Conservation (phyloP, 1,140 invertebrate species). For the Babylonia areolata region DNA sequence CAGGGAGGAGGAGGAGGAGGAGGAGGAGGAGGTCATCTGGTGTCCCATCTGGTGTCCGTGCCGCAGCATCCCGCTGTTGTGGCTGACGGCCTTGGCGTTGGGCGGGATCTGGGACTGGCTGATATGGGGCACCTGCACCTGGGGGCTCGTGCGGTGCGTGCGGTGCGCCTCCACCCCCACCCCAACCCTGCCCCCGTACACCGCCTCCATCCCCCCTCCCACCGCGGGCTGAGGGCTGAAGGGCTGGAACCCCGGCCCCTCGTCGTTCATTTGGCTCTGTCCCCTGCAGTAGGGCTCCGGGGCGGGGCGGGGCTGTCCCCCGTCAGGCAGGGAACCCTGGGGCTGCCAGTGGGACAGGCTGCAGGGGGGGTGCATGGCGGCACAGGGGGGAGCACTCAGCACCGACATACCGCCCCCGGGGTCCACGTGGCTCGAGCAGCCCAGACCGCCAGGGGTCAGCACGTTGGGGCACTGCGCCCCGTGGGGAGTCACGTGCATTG, state of each 20-base stretch:
- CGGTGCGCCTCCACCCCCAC: constrained; percentile 51
- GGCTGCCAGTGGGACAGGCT: constrained; percentile 2
- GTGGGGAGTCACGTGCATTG: constrained; percentile 36
- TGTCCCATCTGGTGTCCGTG: constrained; percentile 40
- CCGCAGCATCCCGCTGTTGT: constrained; percentile 58
- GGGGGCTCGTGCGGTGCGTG: constrained; percentile 67
- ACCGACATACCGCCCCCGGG: not conserved
- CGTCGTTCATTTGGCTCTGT: not conserved
- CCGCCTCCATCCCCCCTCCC: not conserved
- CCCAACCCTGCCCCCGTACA: not conserved
- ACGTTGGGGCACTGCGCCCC: constrained; percentile 26
- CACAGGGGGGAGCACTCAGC: not conserved
- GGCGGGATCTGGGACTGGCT: constrained; percentile 74
- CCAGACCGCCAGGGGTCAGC: not conserved
- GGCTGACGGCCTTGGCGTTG: constrained; percentile 67
- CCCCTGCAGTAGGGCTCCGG: constrained; percentile 17
- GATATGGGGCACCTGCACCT: constrained; percentile 75
- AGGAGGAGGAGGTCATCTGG: constrained; percentile 42
- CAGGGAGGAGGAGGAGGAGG: constrained; percentile 43
- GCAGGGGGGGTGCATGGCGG: not conserved
- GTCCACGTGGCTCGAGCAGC: not conserved
- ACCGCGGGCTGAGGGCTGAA: not conserved
- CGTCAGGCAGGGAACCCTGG: constrained; percentile 56
- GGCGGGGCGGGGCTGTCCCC: constrained; percentile 72
- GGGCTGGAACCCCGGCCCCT: not conserved